Conservation (phyloP, 2,888 invertebrate genomes). For the Acanthosepion esculentum region DNA sequence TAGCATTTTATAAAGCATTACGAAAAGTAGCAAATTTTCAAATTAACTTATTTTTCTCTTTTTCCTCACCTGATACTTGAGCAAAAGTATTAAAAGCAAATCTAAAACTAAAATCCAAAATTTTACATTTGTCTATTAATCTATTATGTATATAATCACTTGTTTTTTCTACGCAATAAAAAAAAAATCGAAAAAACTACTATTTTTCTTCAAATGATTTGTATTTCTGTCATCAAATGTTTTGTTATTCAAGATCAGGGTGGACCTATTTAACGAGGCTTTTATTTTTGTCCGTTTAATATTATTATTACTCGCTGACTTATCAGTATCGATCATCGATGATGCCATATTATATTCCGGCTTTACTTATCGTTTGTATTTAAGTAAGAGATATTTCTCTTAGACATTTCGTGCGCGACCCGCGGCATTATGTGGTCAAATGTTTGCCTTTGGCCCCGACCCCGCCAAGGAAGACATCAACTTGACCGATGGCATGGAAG, state of each 20-base stretch:
- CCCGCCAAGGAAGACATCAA: background rate
- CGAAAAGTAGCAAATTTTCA: too few species aligned
- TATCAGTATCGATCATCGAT: background rate
- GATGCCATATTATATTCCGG: background rate
- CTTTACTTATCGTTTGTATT: background rate
- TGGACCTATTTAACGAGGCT: background rate
- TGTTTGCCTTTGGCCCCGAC: background rate
- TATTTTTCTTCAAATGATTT: too few species aligned
- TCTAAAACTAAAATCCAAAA: too few species aligned
- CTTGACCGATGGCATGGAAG: background rate
- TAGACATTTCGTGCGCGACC: background rate
- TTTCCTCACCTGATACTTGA: too few species aligned
- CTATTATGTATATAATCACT: too few species aligned
- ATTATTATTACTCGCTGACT: background rate
- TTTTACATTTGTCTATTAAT: too few species aligned
- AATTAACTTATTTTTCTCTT: too few species aligned
- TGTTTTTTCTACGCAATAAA: too few species aligned
- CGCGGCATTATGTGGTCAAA: background rate
- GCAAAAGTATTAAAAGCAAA: background rate
- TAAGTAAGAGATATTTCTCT: background rate
- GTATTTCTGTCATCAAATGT: too few species aligned
- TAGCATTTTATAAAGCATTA: too few species aligned
- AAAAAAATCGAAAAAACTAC: too few species aligned
- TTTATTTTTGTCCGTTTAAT: background rate
- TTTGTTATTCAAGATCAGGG: background rate